Base-by-base conservation (phyloP, 1,140 invertebrate species). In the Drosophila cardini region DNA sequence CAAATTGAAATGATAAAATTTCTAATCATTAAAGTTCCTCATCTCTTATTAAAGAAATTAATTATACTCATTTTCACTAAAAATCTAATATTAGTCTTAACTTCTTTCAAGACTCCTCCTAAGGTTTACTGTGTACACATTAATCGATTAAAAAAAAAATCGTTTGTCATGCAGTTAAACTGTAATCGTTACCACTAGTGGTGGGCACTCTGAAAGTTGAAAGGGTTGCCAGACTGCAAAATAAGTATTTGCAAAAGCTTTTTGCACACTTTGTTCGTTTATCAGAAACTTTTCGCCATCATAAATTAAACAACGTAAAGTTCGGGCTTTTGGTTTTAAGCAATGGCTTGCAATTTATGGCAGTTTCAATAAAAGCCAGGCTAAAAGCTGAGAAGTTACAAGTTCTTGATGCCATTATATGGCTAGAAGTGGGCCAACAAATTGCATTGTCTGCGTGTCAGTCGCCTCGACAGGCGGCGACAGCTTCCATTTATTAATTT, bases 401-500 rank as follows among this genome's bases (percentile, higher is more conserved):
- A 65, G 48, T 71, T 77, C 60, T 38, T 42, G 55, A 56, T 67
- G 64, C 61, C 73, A 78, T 85, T 84, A 70, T 68, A 48, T 45
- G 46, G 65, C 43, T 16, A 58, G 56, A 72, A 55, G 52, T 62
- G 64, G 42, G 57, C 57, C 65, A 74, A 69, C 57, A 74, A 74
- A 74, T 69, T 62, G 65, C 57, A 43, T 70, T 6, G 71, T 40
- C 21, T 10, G 40, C 30, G 21, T 68, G 64, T 68, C 71, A 61
- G 72, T 48, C 48, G 65, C 56, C 34, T 42, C 30, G 46, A 32
- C 48, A 40, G 57, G 34, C 57, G 46, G 13, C 46, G 58, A 65
- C 80, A 62, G 67, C 60, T 61, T 43, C 67, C 78, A 81, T 87
- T 87, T 83, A 89, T 87, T 87, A 87, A 87, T 83, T 87, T 89